Percentiles rank a stretch among this genome's conserved stretches.
Conservation (phyloP, 1,140 invertebrate genomes). For the Cephus cinctus region DNA sequence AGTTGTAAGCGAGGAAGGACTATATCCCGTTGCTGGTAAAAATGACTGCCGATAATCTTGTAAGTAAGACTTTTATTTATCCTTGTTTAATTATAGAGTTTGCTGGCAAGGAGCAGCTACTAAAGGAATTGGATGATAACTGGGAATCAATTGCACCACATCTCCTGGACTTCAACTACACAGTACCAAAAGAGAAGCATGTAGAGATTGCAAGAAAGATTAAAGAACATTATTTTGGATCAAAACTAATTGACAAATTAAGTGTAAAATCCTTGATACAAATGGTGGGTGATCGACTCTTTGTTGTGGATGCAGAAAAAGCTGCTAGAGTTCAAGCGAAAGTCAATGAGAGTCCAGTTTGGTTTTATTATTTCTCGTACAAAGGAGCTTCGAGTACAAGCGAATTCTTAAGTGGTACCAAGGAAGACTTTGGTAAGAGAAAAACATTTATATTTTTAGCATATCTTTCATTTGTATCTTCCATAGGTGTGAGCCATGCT, state of each 20-base stretch:
- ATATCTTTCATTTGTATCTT: slow-evolving; percentile 5
- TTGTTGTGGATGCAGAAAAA: slow-evolving; percentile 58
- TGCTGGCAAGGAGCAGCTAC: slow-evolving; percentile 41
- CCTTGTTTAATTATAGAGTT: slow-evolving; percentile 47
- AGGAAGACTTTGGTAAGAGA: slow-evolving; percentile 57
- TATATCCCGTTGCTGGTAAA: slow-evolving; percentile 64
- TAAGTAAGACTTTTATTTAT: not conserved
- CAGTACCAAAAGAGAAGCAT: slow-evolving; percentile 51
- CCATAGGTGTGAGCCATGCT: slow-evolving; percentile 60
- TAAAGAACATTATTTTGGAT: slow-evolving; percentile 59
- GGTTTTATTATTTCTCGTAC: slow-evolving; percentile 61
- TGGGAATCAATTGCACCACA: slow-evolving; percentile 61
- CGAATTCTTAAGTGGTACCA: slow-evolving; percentile 47
- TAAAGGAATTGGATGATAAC: slow-evolving; percentile 56
- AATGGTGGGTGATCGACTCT: slow-evolving; percentile 60
- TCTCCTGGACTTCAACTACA: slow-evolving; percentile 64
- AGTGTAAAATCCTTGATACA: slow-evolving; percentile 39
- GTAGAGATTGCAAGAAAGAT: slow-evolving; percentile 53
- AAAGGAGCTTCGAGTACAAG: slow-evolving; percentile 57
- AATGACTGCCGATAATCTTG: slow-evolving; percentile 59
- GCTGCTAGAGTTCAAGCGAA: slow-evolving; percentile 58
- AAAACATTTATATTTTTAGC: slow-evolving; percentile 6
- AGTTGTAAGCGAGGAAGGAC: slow-evolving; percentile 60
- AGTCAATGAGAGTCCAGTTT: slow-evolving; percentile 59
- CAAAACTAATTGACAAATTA: slow-evolving; percentile 47